These are phyloP conservation scores for Bombus terrestris DNA, from an alignment of 1,140 invertebrate genomes.

Conservation along the genomic window DNA sequence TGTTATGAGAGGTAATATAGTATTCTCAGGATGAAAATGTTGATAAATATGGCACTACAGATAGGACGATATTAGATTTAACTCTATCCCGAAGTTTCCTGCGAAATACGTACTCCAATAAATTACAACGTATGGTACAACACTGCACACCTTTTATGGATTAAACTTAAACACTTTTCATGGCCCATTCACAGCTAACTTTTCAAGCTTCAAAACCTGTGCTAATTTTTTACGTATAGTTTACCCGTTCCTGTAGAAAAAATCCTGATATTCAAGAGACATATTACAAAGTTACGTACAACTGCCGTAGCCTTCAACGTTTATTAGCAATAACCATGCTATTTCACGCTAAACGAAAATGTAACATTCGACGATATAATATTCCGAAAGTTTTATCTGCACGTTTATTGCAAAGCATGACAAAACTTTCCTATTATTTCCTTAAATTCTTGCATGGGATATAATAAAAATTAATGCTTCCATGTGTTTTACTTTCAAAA, in stretches of 20 bases:
- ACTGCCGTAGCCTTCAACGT: background rate
- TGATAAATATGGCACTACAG: background rate
- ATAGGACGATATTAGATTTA: background rate
- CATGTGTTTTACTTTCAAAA: background rate
- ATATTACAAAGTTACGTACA: background rate
- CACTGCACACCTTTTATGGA: background rate
- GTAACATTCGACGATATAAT: background rate
- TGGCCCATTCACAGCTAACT: background rate
- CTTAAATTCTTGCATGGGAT: background rate
- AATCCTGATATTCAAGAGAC: background rate
- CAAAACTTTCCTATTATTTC: background rate
- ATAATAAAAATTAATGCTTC: background rate
- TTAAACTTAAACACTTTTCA: background rate
- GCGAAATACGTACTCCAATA: background rate
- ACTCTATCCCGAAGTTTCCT: background rate
- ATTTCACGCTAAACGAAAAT: background rate
- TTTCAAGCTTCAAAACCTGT: background rate
- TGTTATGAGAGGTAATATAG: background rate
- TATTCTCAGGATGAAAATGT: background rate
- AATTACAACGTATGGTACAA: background rate
- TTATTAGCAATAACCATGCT: background rate
- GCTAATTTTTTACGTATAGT: background rate
- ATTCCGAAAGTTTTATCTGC: background rate
- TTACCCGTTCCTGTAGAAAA: too few species aligned
- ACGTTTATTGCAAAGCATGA: background rate